Base-by-base conservation (phyloP, 2,888 invertebrate species). In the Drosophila crucigera region DNA sequence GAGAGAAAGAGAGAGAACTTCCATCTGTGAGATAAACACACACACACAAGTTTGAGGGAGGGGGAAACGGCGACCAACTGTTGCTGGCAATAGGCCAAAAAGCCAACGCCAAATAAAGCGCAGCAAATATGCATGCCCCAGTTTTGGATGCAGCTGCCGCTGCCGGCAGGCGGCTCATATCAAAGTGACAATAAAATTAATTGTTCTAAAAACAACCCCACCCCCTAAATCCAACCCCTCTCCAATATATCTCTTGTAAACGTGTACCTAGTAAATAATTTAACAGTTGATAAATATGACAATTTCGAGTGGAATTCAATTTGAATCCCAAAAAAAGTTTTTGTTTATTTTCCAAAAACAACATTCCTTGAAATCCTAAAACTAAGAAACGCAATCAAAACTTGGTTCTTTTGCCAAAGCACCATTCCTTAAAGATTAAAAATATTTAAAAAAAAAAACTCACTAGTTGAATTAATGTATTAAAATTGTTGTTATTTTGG, bases 11-110 rank as follows among this genome's bases (percentile, higher is more conserved):
- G 33, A 35, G 22, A 37, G 28, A 9, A 4, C 5, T 10, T 19
- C 5, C 69, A 72, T 63, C 64, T 64, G 54, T 71, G 25, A n/a
- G 63, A 68, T 55, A 63, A 74, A 68, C 25, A 25, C 9, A 25
- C 16, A 25, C 16, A 37, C 22, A 33, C 30, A 16, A 22, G 14
- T 60, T 16, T 19, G 4, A 7, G 9, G n/a, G 1, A 28, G 37
- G 60, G 54, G 63, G 59, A 35, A 56, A 35, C 30, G 52, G 22
- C 63, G n/a, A 74, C 68, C 74, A 77, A 78, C 76, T 78, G 78
- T 69, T 78, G 73, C 72, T 78, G 75, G 68, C 78, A 68, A 43
- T 67, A 54, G 78, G 72, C 78, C 78, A 72, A 72, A 78, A 78
- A 71, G 78, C 52, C 43, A 52, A 50, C 54, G 31, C 35, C 53